Conservation (phyloP, 2,888 invertebrate species). For the Lasioglossum leucozonium region DNA sequence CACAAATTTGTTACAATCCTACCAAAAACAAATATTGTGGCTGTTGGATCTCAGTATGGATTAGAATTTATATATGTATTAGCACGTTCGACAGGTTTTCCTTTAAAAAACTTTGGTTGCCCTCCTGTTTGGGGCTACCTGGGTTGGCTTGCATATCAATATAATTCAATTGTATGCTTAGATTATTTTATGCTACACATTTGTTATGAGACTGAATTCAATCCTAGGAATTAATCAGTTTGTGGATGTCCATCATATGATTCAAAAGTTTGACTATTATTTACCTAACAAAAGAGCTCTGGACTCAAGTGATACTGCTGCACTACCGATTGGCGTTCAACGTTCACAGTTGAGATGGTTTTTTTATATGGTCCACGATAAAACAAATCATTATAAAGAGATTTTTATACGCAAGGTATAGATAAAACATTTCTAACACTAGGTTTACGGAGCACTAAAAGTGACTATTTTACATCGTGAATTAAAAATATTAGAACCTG, state of each 20-base stretch:
- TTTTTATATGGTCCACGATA: conserved; percentile 85
- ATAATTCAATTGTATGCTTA: background rate
- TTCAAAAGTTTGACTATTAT: conserved; percentile 86
- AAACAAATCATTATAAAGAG: conserved; percentile 82
- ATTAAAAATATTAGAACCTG: background rate
- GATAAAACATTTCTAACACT: background rate
- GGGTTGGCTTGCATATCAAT: conserved; percentile 55
- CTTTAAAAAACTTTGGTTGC: conserved; percentile 85
- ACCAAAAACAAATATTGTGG: conserved; percentile 86
- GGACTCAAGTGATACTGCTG: conserved; percentile 85
- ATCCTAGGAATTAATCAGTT: conserved; percentile 85
- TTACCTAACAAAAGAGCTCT: conserved; percentile 85
- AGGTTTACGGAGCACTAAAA: background rate
- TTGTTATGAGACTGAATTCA: background rate
- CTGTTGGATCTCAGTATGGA: conserved; percentile 87
- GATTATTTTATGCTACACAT: background rate
- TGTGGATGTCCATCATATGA: conserved; percentile 86
- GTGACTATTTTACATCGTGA: background rate
- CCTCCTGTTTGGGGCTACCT: conserved; percentile 89
- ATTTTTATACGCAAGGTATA: conserved; percentile 84
- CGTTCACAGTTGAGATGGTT: conserved; percentile 86
- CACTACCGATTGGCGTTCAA: conserved; percentile 85
- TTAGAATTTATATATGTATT: conserved; percentile 82
- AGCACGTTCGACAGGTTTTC: conserved; percentile 82
- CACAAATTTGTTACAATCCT: conserved; percentile 83